Percentiles rank a stretch among this genome's conserved stretches.
These are phyloP conservation scores for Eospalax fontanierii DNA, from an alignment of 2,797 vertebrate species.

Conservation along the genomic window DNA sequence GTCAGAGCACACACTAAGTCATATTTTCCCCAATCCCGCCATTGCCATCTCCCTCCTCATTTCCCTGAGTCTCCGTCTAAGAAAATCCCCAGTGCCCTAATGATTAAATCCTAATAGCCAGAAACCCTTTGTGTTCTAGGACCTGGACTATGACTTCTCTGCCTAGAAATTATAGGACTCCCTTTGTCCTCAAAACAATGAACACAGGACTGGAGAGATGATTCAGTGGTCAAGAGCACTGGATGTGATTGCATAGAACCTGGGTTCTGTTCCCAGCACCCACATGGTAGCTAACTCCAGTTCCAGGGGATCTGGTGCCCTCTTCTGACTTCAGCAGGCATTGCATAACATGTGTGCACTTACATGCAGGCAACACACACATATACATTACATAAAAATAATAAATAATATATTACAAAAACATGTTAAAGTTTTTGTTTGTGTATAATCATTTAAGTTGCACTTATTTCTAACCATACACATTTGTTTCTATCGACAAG, in stretches of 20 bases:
- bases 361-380: too few species aligned
- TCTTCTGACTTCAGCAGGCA: too few species aligned
- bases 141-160: background rate
- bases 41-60: fast-evolving
- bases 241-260: too few species aligned
- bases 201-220: too few species aligned
- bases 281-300: too few species aligned
- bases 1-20: background rate
- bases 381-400: too few species aligned
- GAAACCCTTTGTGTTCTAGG: background rate
- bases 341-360: too few species aligned
- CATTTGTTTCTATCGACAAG: slow-evolving; percentile 20
- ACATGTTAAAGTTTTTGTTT: background rate
- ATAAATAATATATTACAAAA: too few species aligned
- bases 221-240: too few species aligned
- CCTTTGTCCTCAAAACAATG: background rate
- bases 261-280: too few species aligned
- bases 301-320: too few species aligned
- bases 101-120: background rate
- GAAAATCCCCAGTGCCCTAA: background rate
- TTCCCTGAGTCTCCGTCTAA: background rate
- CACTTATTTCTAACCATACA: background rate
- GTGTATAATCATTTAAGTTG: background rate
- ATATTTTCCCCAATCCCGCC: fast-evolving
- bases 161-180: slow-evolving; percentile 15